Base-by-base conservation (phyloP, 2,888 invertebrate genomes). In the Cataglyphis cursor region DNA sequence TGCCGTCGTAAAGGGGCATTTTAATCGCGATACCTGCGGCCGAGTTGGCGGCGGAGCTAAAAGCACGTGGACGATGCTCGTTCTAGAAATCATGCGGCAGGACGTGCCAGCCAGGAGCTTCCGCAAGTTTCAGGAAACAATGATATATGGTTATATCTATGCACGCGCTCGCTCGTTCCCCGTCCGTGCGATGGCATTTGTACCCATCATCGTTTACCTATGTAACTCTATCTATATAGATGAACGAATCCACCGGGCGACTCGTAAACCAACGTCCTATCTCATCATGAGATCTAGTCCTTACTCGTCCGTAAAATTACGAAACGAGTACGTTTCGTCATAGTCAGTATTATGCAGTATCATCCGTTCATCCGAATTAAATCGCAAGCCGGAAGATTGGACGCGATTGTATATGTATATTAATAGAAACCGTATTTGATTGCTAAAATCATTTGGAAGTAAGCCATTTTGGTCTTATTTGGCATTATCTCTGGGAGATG, bases 41-140 rank as follows among this genome's bases (percentile, higher is more conserved):
- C 35, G 35, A 35, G 35, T 35, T 35, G 51, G 6, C 41, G 28
- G 21, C 48, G 66, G 59, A 78, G 57, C 35, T 59, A 3, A 57
- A 66, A 57, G 51, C 72, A 72, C 78, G 72, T 72, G 76, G 51
- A 81, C 62, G 78, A 76, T n/a, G 41, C 35, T 41, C 61, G 59
- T 66, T 81, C 68, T 48, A 51, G 74, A 81, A 84, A 84, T 84
- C 74, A 73, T 24, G 80, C 83, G 81, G 83, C 65, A 74, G 83
- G 66, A 84, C 68, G 73, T 81, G 83, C 70, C 83, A 72, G 83
- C 70, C 83, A 72, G 83, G 54, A 66, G 74, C 61, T 62, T 18
- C 66, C 81, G 81, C 62, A 84, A 84, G 81, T 74, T 84, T 73
- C 81, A 35, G 61, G 74, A 31, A 84, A 81, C 81, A 74, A 84